phyloP scores from a whole-genome alignment of 2,113 vertebrate species.

The Hypanus sabinus region DNA sequence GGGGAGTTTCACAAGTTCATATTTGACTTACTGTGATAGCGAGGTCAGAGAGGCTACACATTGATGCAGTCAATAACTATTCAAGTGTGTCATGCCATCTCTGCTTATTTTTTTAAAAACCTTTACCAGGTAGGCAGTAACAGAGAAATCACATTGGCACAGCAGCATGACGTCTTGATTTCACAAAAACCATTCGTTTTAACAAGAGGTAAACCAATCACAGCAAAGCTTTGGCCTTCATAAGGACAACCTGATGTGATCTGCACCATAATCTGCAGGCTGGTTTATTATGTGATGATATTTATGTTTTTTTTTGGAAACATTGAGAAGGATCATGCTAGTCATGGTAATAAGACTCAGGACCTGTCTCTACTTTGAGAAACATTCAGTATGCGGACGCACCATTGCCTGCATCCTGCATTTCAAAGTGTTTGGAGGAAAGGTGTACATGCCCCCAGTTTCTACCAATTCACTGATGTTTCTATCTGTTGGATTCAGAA shows the following conservation, averaged over 20 bases:
- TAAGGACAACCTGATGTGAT: neutral
- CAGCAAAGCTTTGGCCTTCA: neutral
- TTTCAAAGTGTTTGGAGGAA: neutral
- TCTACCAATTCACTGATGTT: neutral
- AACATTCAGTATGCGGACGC: neutral
- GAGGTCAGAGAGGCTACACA: neutral
- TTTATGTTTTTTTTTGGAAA: neutral
- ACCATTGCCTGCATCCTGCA: neutral
- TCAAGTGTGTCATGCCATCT: neutral
- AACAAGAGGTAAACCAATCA: neutral
- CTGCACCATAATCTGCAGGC: neutral
- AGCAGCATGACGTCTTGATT: neutral
- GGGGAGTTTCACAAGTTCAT: neutral
- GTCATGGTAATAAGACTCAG: neutral
- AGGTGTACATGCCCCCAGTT: neutral
- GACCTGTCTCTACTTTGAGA: neutral
- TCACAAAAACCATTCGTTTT: neutral
- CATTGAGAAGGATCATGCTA: neutral
- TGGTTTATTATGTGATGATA: neutral
- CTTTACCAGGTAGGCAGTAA: neutral
- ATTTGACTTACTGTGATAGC: neutral
- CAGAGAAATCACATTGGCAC: neutral
- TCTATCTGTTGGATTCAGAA: neutral
- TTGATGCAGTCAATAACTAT: neutral
- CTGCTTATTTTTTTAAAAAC: neutral